phyloP scores from a whole-genome alignment of 2,797 vertebrate species.

The Amphiprion clarkii region DNA sequence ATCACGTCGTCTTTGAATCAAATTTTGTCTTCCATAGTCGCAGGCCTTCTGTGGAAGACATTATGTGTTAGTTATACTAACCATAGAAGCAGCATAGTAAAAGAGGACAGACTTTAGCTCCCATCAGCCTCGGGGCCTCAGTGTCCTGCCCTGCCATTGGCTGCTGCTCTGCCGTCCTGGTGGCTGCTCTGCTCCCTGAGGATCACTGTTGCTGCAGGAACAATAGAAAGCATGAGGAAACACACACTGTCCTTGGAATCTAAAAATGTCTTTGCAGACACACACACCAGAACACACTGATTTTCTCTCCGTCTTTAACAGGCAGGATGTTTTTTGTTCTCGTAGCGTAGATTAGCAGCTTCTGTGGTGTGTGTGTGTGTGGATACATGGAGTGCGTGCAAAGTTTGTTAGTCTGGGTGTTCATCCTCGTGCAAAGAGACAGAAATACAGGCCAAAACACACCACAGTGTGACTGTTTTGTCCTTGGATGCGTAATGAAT shows the following conservation, averaged over 20 bases:
- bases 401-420: constrained; percentile 20
- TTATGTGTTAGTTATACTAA: constrained; percentile 13
- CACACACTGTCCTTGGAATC: constrained; percentile 85
- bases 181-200: constrained; percentile 52
- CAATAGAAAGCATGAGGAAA: constrained; percentile 85
- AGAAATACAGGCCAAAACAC: constrained; percentile 5
- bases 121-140: constrained; percentile 25
- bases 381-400: background rate
- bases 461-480: background rate
- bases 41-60: background rate
- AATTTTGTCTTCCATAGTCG: constrained; percentile 7
- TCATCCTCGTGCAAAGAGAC: constrained; percentile 2
- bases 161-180: constrained; percentile 21
- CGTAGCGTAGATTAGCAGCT: constrained; percentile 42
- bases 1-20: constrained; percentile 1
- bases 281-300: constrained; percentile 44
- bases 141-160: constrained; percentile 50
- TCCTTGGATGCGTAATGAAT: constrained; percentile 5
- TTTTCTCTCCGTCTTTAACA: constrained; percentile 34
- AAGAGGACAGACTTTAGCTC: constrained; percentile 43
- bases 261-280: constrained; percentile 83
- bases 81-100: constrained; percentile 24
- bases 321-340: constrained; percentile 68
- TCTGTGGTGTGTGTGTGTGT: constrained; percentile 13
- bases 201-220: constrained; percentile 74